These are phyloP conservation scores for Cladopsammia gracilis DNA, from an alignment of 64 coral and sea anemone genomes.

Conservation along the genomic window DNA sequence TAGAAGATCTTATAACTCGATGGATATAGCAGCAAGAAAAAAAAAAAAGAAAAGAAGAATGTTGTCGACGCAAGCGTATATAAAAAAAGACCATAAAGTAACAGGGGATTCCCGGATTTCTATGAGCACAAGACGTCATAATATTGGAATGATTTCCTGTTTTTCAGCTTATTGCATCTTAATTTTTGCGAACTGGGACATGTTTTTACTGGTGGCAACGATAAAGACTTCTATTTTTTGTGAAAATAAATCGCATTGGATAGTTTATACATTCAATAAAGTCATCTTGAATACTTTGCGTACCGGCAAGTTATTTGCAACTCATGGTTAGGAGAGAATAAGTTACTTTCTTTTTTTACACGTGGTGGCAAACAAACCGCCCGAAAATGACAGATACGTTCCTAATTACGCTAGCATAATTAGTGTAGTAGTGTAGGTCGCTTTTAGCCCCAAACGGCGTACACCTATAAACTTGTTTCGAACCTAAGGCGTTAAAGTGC, in stretches of 20 bases:
- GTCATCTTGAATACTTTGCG: neutral
- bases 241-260: neutral
- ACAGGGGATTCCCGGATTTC: slow-evolving; percentile 3
- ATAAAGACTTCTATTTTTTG: neutral
- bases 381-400: neutral
- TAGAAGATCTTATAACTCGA: neutral
- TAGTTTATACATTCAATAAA: neutral
- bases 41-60: neutral
- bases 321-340: neutral
- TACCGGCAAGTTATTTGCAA: neutral
- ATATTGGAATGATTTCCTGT: slow-evolving; percentile 1
- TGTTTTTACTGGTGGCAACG: neutral
- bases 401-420: neutral
- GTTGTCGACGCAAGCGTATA: neutral
- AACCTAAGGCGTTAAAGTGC: neutral
- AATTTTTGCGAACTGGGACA: neutral
- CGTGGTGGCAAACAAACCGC: neutral
- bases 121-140: neutral
- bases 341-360: neutral
- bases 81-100: neutral
- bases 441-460: neutral
- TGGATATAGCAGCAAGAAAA: too few relatives aligned
- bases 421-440: too few relatives aligned
- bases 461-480: neutral
- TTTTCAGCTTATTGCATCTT: neutral